A percentile compares a stretch with the other conserved stretches of the same genome.
phyloP scores from a whole-genome alignment of 2,888 invertebrate species.

The Megamerina dolium region DNA sequence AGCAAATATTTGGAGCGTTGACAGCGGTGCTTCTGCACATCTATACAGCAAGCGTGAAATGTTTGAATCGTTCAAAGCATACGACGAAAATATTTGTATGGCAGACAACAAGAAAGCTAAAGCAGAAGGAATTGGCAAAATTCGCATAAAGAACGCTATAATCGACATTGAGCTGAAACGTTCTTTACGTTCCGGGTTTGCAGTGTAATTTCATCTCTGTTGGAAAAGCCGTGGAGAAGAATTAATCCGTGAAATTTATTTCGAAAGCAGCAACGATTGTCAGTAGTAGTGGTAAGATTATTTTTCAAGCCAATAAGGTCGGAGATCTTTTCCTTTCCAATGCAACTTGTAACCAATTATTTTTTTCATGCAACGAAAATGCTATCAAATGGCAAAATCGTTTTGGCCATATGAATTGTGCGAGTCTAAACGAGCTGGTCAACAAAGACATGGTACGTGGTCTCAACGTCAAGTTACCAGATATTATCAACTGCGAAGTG shows the following conservation, averaged over 20 bases:
- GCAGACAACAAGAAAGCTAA: slow-evolving; percentile 7
- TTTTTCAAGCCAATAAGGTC: slow-evolving; percentile 6
- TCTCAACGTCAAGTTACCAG: slow-evolving; percentile 2
- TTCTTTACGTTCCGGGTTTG: slow-evolving; percentile 10
- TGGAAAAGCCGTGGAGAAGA: slow-evolving; percentile 4
- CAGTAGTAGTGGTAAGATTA: slow-evolving; percentile 1
- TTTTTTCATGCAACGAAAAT: not conserved
- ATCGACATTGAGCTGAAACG: slow-evolving; percentile 7
- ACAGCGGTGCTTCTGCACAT: slow-evolving; percentile 14
- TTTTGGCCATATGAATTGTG: slow-evolving; percentile 9
- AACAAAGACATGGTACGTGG: slow-evolving; percentile 10
- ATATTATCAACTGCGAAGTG: slow-evolving; percentile 4
- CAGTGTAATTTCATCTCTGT: slow-evolving; percentile 15
- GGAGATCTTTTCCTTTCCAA: slow-evolving; percentile 9
- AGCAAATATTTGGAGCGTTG: slow-evolving; percentile 6
- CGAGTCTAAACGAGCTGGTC: slow-evolving; percentile 5
- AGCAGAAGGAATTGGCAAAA: slow-evolving; percentile 9
- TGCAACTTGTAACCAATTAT: not conserved
- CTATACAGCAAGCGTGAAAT: slow-evolving; percentile 8
- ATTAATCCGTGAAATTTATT: slow-evolving; percentile 7
- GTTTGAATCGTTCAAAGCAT: slow-evolving; percentile 6
- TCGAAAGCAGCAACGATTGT: slow-evolving; percentile 3
- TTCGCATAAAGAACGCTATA: slow-evolving; percentile 5
- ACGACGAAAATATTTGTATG: slow-evolving; percentile 6
- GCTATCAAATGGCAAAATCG: slow-evolving; percentile 13